A percentile compares a stretch with the other conserved stretches of the same genome.
Conservation (phyloP, 2,888 invertebrate genomes). For the Chloroclystis v-ata region DNA sequence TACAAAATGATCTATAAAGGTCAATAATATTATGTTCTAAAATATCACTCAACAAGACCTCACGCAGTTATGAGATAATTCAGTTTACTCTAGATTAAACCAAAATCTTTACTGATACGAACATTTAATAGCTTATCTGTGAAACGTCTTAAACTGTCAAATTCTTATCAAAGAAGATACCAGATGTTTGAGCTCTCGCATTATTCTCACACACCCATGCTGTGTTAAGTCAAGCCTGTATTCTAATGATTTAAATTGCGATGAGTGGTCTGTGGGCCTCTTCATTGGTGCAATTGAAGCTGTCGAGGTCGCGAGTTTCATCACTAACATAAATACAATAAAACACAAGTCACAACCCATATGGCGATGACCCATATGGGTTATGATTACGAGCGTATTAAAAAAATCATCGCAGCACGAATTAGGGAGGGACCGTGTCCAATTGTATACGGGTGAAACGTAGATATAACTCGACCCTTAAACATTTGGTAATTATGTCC, state of each 20-base stretch:
- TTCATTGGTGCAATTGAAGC: slow-evolving; percentile 64
- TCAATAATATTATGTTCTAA: too few relatives aligned
- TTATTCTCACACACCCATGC: not conserved
- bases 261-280: slow-evolving; percentile 55
- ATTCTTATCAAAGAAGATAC: slow-evolving; percentile 10
- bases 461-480: slow-evolving; percentile 8
- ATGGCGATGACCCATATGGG: slow-evolving; percentile 32
- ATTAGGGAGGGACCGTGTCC: slow-evolving; percentile 20
- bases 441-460: slow-evolving; percentile 17
- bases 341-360: slow-evolving; percentile 47
- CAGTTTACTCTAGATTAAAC: slow-evolving; percentile 3
- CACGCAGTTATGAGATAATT: not conserved
- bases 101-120: slow-evolving; percentile 3
- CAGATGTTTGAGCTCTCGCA: slow-evolving; percentile 1
- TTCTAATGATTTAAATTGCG: slow-evolving; percentile 66
- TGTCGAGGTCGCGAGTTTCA: slow-evolving; percentile 65
- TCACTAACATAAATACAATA: slow-evolving; percentile 61
- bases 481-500: slow-evolving; percentile 1
- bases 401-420: slow-evolving; percentile 24
- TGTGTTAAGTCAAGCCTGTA: slow-evolving; percentile 20
- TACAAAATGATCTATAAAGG: too few relatives aligned
- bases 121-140: not conserved
- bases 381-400: slow-evolving; percentile 15
- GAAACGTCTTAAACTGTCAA: slow-evolving; percentile 5
- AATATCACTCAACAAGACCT: not conserved